Evolutionary conservation across 2,113 vertebrate species (phyloP), one percentile per base, ranked within the genome.

Genomic region (Phalacrocorax aristotelis): DNA sequence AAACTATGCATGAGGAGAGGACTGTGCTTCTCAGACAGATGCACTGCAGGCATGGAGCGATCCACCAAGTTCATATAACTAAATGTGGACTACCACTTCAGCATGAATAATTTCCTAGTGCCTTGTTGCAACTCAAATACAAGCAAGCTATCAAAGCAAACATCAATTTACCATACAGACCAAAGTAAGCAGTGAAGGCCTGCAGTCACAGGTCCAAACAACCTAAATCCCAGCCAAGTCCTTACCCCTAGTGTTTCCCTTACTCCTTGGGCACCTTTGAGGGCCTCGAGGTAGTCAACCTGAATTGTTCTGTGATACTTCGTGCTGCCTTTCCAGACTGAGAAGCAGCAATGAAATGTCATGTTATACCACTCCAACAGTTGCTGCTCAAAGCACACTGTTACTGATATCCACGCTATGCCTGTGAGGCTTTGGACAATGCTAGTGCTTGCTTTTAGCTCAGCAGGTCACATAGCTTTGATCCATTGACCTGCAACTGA

Each of bases 141-240:
- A 46, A 38, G 38, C 38, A 82, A 90, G 36, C 58, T 81, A 60
- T 83, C 46, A 90, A 93, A 94, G 38, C 29, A 58, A 87, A 40
- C 11, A 60, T 34, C 34, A 58, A 68, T 89, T 87, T 64, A 49
- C 36, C 52, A 16, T 14, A 22, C 22, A 61, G 69, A 34, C 55
- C 60, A 51, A 66, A 87, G 76, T 7, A 15, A 84, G 27, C 55
- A 49, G 18, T 13, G 58, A 66, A 89, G 13, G 20, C 76, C 30
- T 86, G 68, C 46, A 88, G 55, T 40, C 51, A 74, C 72, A 66
- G 5, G 2, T 70, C 64, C 55, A 81, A 89, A 77, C 16, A 76
- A 70, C 11, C 27, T 34, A 77, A 42, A 75, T 40, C 8, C 4
- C 42, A 26, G 32, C 3, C 42, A 78, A 13, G 10, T 78, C 78